Percentiles rank a stretch among this genome's conserved stretches.
phyloP scores from a whole-genome alignment of 2,888 invertebrate species.

The Prosopocoilus inquinatus region DNA sequence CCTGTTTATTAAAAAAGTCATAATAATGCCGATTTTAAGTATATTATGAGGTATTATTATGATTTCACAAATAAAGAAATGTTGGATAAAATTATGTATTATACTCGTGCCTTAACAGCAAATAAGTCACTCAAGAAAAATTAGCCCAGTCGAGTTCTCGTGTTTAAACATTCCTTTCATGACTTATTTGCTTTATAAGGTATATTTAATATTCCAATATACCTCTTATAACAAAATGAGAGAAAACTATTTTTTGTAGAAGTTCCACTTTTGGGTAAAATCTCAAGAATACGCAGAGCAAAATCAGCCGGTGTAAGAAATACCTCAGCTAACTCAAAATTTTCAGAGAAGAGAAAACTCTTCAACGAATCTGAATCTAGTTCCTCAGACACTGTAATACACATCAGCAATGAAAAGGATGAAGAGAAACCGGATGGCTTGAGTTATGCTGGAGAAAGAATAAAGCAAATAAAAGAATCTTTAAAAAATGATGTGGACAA shows the following conservation, averaged over 20 bases:
- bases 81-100: no score
- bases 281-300: conserved; percentile 66
- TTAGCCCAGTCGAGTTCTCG: no score
- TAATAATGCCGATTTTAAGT: no score
- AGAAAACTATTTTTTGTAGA: conserved; percentile 44
- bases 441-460: conserved; percentile 43
- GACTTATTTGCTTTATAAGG: no score
- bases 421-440: conserved; percentile 26
- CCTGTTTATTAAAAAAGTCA: no score
- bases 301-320: conserved; percentile 58
- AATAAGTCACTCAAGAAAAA: no score
- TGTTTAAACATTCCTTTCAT: no score
- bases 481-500: conserved; percentile 31
- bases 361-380: conserved; percentile 45
- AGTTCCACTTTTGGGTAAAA: conserved; percentile 64
- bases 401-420: conserved; percentile 17
- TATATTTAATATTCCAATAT: no score
- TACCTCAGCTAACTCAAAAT: conserved; percentile 40
- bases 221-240: background rate
- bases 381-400: conserved; percentile 38
- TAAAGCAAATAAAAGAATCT: conserved; percentile 40
- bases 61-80: no score
- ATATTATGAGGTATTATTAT: no score
- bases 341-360: conserved; percentile 41
- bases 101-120: no score